Percentiles rank a stretch among this genome's conserved stretches.
Conservation (phyloP, 1,140 invertebrate genomes). For the Atta colombica region DNA sequence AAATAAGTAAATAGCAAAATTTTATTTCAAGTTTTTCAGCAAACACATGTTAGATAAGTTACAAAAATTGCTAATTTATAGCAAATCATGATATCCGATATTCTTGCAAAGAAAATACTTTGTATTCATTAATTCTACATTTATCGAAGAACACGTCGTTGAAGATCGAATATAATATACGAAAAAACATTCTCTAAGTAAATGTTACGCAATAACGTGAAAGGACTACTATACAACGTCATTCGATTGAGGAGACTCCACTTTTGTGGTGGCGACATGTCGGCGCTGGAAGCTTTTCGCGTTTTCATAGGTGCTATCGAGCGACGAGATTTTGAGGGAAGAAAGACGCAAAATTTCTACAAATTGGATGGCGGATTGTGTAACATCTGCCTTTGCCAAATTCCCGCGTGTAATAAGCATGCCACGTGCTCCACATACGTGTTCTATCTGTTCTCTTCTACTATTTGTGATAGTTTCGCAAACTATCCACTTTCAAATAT, state of each 20-base stretch:
- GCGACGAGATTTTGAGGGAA: neutral
- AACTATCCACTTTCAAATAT: neutral
- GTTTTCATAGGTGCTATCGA: slow-evolving; percentile 24
- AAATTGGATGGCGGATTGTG: slow-evolving; percentile 24
- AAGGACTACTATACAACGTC: neutral
- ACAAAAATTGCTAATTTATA: neutral
- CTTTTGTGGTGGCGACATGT: slow-evolving; percentile 1
- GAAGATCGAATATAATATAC: neutral
- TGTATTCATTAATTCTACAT: neutral
- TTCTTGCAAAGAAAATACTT: neutral
- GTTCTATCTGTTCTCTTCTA: neutral
- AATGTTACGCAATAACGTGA: neutral
- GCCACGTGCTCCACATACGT: slow-evolving; percentile 2
- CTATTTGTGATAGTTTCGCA: neutral
- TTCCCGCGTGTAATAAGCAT: slow-evolving; percentile 5
- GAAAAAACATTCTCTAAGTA: neutral
- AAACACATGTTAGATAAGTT: neutral
- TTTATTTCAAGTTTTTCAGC: neutral
- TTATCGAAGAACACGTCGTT: neutral
- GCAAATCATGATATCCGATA: neutral
- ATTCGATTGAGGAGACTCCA: slow-evolving; percentile 1
- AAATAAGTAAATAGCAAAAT: slow-evolving; percentile 44
- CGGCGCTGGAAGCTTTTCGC: neutral
- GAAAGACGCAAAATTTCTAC: slow-evolving; percentile 27
- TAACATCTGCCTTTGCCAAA: slow-evolving; percentile 4